Conservation (phyloP, 2,888 invertebrate species). For the Andrena fulva region DNA sequence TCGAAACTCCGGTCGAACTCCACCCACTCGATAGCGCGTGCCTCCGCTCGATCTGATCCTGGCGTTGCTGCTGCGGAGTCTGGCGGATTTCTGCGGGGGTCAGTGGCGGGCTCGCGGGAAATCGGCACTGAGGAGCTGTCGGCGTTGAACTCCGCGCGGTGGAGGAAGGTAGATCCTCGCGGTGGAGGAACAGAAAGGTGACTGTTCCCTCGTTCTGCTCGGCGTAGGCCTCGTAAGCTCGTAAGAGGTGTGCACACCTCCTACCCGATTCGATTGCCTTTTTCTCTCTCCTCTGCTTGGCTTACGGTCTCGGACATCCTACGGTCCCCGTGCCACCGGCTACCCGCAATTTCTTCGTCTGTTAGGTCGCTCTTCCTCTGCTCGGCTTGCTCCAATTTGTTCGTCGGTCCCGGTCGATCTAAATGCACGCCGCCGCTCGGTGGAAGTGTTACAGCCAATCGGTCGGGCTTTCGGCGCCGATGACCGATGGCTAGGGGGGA, state of each 20-base stretch:
- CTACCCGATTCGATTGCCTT: conserved; percentile 75
- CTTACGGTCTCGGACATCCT: conserved; percentile 29
- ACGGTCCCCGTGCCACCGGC: conserved; percentile 19
- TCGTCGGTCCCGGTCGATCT: background rate
- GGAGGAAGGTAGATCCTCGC: conserved; percentile 79
- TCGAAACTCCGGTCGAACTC: background rate
- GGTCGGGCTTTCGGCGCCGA: background rate
- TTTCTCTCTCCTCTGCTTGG: conserved; percentile 60
- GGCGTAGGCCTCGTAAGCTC: conserved; percentile 70
- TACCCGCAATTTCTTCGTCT: conserved; percentile 4
- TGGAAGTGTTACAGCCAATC: too few species aligned
- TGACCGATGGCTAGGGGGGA: background rate
- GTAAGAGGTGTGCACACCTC: conserved; percentile 69
- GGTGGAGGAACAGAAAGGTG: conserved; percentile 82
- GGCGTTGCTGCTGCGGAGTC: too few species aligned
- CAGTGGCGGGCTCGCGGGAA: background rate
- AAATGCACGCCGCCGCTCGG: background rate
- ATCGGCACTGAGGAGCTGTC: conserved; percentile 58
- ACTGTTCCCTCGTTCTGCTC: conserved; percentile 76
- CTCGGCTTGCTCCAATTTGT: background rate
- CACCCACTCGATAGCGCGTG: background rate
- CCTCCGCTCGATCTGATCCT: too few species aligned
- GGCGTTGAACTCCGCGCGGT: conserved; percentile 39
- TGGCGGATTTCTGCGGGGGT: background rate
- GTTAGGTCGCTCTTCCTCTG: conserved; percentile 9